phyloP scores from a whole-genome alignment of 1,140 invertebrate genomes.

The Ylistrum balloti region DNA sequence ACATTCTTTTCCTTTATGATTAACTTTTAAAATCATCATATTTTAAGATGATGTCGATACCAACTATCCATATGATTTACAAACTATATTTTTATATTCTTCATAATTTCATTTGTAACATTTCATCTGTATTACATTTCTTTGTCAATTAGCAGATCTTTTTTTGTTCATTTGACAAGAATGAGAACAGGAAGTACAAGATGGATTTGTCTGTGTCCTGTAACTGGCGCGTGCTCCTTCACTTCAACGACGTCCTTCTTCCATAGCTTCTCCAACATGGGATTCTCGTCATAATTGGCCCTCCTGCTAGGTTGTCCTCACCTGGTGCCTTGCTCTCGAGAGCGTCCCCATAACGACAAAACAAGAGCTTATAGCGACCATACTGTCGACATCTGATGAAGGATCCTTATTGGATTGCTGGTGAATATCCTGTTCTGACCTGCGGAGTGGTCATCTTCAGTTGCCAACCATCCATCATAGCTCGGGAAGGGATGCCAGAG shows the following conservation, averaged over 20 bases:
- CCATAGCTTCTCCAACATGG: not conserved
- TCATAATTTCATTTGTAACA: not conserved
- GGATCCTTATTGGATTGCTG: constrained; percentile 10
- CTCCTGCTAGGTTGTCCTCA: not conserved
- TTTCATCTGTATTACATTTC: not conserved
- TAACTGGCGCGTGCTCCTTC: constrained; percentile 37
- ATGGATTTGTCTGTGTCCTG: not conserved
- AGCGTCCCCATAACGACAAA: not conserved
- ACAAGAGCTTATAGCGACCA: not conserved
- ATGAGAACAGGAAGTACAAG: not conserved
- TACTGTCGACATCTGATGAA: constrained; percentile 1
- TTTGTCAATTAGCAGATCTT: no score
- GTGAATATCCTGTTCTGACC: not conserved
- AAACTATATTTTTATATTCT: not conserved
- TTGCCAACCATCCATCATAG: constrained; percentile 47
- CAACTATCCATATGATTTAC: no score
- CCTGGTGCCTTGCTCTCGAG: constrained; percentile 11
- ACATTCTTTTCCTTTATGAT: no score
- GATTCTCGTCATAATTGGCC: constrained; percentile 13
- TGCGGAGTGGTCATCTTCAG: not conserved
- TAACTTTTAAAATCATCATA: no score
- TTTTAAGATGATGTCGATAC: no score
- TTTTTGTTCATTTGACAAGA: no score
- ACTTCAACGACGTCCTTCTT: not conserved
- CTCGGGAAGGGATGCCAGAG: constrained; percentile 24